Evolutionary conservation across 2,888 invertebrate species (phyloP).

Genomic region (Coenonympha arcania): DNA sequence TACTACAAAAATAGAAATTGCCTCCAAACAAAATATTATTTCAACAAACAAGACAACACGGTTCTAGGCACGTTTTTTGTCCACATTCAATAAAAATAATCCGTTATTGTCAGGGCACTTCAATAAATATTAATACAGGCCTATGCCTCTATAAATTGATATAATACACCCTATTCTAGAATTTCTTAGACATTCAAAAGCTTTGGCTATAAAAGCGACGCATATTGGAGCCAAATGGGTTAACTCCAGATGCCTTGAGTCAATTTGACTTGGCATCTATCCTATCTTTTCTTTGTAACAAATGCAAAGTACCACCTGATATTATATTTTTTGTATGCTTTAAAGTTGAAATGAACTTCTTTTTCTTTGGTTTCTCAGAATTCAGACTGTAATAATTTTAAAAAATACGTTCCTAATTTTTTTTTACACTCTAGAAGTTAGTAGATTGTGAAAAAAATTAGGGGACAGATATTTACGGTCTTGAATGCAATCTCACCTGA

Average conservation of each 20-base stretch:
- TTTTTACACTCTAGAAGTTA: too few species aligned
- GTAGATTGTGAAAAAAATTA: too few species aligned
- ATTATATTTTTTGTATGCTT: background rate
- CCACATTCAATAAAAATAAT: slow-evolving; percentile 5
- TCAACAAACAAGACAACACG: too few species aligned
- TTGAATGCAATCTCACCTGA: too few species aligned
- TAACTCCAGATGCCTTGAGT: slow-evolving; percentile 30
- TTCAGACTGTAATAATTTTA: too few species aligned
- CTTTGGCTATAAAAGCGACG: slow-evolving; percentile 25
- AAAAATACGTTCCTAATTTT: too few species aligned
- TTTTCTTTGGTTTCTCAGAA: too few species aligned
- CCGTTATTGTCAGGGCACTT: slow-evolving; percentile 5
- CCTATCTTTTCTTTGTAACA: slow-evolving; percentile 19
- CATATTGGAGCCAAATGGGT: slow-evolving; percentile 30
- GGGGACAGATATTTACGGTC: too few species aligned
- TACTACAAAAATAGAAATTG: too few species aligned
- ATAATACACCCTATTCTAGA: slow-evolving; percentile 18
- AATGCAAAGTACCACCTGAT: slow-evolving; percentile 5
- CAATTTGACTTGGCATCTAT: slow-evolving; percentile 30
- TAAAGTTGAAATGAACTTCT: too few species aligned
- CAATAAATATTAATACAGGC: slow-evolving; percentile 6
- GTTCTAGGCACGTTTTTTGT: background rate
- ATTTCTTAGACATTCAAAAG: slow-evolving; percentile 21
- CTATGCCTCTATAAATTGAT: slow-evolving; percentile 16
- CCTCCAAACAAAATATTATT: too few species aligned